Percentiles rank a stretch among this genome's conserved stretches.
These are phyloP conservation scores for Burhinus oedicnemus DNA, from an alignment of 2,113 vertebrate genomes.

Conservation along the genomic window DNA sequence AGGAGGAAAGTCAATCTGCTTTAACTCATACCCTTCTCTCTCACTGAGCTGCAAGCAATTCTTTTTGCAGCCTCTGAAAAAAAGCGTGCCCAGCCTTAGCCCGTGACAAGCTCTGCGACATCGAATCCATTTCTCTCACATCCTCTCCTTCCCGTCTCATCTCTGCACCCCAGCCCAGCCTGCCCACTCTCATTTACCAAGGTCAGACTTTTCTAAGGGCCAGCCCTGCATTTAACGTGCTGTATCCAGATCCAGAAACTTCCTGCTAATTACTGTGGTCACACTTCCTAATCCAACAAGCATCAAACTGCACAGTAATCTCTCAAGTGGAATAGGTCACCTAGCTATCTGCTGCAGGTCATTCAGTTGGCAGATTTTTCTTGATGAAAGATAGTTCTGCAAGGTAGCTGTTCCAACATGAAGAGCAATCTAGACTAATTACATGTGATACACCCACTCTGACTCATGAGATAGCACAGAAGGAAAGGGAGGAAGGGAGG, in stretches of 20 bases:
- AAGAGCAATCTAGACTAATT: constrained; percentile 73
- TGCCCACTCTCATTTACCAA: constrained; percentile 34
- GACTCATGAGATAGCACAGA: constrained; percentile 60
- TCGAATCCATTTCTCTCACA: constrained; percentile 52
- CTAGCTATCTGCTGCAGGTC: constrained; percentile 72
- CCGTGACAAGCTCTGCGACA: constrained; percentile 39
- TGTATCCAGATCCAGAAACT: constrained; percentile 50
- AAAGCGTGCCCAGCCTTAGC: constrained; percentile 19
- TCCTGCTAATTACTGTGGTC: constrained; percentile 81
- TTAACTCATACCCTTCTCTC: constrained; percentile 64
- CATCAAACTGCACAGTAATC: constrained; percentile 59
- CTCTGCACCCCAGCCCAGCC: neutral
- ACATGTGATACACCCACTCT: constrained; percentile 73
- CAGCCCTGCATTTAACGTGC: constrained; percentile 35
- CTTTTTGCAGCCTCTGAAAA: constrained; percentile 3
- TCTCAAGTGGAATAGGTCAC: constrained; percentile 76
- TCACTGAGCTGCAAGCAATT: constrained; percentile 17
- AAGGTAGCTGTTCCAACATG: constrained; percentile 76
- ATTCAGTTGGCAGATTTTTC: constrained; percentile 60
- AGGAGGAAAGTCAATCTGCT: constrained; percentile 57
- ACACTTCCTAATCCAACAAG: constrained; percentile 81
- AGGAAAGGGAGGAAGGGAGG: neutral
- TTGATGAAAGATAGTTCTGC: constrained; percentile 68
- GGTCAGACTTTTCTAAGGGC: constrained; percentile 66
- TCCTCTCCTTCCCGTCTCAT: constrained; percentile 3